These are phyloP conservation scores for Protobothrops mucrosquamatus DNA, from an alignment of 2,113 vertebrate genomes.

Conservation along the genomic window DNA sequence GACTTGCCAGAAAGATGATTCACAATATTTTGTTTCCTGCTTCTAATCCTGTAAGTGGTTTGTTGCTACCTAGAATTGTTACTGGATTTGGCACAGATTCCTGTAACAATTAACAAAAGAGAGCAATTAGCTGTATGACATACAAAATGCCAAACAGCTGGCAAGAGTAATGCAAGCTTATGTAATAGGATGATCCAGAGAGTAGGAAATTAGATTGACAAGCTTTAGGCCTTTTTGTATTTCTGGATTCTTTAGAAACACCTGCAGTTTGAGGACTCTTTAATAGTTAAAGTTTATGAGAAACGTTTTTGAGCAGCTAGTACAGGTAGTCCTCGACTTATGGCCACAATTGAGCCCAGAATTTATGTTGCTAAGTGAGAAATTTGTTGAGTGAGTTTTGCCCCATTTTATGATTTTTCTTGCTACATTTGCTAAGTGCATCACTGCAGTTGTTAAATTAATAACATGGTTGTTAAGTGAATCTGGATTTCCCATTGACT, in stretches of 20 bases:
- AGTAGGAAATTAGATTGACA: background rate
- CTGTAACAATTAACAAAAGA: constrained; percentile 45
- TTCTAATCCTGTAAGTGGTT: constrained; percentile 37
- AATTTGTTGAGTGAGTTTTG: background rate
- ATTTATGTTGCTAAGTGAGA: background rate
- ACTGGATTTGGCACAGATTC: constrained; percentile 11
- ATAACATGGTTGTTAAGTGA: background rate
- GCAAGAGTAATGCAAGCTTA: background rate
- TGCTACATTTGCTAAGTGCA: background rate
- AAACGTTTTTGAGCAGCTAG: background rate
- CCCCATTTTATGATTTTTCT: background rate
- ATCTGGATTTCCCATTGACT: background rate
- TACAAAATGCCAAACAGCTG: background rate
- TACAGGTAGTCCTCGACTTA: background rate
- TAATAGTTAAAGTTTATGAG: background rate
- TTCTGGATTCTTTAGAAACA: background rate
- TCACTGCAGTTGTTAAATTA: background rate
- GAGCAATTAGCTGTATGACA: constrained; percentile 34
- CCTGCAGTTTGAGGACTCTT: background rate
- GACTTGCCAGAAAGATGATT: constrained; percentile 52
- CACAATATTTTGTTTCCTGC: constrained; percentile 55
- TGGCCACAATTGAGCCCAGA: background rate
- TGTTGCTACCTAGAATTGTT: constrained; percentile 24
- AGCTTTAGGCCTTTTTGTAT: background rate
- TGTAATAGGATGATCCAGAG: background rate